Conservation (phyloP, 2,113 vertebrate genomes). For the Lynx canadensis region DNA sequence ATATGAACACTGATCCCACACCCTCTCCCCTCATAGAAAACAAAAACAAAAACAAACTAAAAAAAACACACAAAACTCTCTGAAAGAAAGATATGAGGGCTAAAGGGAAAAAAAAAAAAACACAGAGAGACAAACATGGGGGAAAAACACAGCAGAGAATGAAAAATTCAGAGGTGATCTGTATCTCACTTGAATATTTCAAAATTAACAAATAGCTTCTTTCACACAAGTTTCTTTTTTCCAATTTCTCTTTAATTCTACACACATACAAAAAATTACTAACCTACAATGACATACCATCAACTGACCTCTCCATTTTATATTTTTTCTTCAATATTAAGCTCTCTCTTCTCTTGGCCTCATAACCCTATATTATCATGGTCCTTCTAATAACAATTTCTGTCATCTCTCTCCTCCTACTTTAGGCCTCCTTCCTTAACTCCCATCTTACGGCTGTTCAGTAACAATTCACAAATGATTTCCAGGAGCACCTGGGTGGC, state of each 20-base stretch:
- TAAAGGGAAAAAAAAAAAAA: neutral
- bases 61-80: neutral
- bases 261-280: neutral
- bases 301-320: neutral
- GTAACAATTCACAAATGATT: neutral
- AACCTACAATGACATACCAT: neutral
- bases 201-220: neutral
- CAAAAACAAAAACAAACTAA: neutral
- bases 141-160: neutral
- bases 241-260: neutral
- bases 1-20: neutral
- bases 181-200: neutral
- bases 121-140: neutral
- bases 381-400: neutral
- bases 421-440: neutral
- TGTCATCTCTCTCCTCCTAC: neutral
- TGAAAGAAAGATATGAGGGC: neutral
- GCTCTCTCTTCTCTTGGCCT: neutral
- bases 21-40: neutral
- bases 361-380: neutral
- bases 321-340: neutral
- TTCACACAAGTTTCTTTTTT: neutral
- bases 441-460: neutral
- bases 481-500: neutral
- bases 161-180: slow-evolving; percentile 2